Percentiles rank a stretch among this genome's conserved stretches.
These are phyloP conservation scores for Mallateleia sp. DNA, from an alignment of 2,888 invertebrate genomes.

Conservation along the genomic window DNA sequence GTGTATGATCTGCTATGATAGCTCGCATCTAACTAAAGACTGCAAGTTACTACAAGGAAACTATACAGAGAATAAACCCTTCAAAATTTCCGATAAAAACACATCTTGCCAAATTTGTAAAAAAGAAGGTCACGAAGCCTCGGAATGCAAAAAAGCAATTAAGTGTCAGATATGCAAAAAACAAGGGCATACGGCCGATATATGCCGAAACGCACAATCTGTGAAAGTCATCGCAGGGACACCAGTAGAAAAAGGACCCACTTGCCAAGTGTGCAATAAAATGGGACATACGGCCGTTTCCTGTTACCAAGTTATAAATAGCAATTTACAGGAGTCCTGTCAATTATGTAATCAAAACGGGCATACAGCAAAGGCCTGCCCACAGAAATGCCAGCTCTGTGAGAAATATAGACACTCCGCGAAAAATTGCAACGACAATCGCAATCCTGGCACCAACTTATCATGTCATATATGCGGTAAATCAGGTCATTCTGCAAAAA, in stretches of 20 bases:
- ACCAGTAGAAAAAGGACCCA: no score
- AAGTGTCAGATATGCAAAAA: slow-evolving; percentile 5
- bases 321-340: no score
- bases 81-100: no score
- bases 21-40: neutral
- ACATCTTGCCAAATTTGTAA: slow-evolving; percentile 1
- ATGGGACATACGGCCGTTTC: slow-evolving; percentile 9
- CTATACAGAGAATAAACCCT: no score
- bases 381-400: no score
- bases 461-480: no score
- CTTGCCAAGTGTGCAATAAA: slow-evolving; percentile 15
- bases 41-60: no score
- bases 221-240: no score
- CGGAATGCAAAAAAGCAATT: neutral
- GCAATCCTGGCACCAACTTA: no score
- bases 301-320: no score
- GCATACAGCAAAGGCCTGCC: neutral
- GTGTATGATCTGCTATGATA: neutral
- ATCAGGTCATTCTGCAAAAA: neutral
- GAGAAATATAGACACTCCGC: no score
- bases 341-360: neutral
- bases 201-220: neutral
- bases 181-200: slow-evolving; percentile 5
- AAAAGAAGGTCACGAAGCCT: neutral
- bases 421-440: no score